These are phyloP conservation scores for Xiphophorus maculatus DNA, from an alignment of 2,113 vertebrate genomes.

Conservation along the genomic window DNA sequence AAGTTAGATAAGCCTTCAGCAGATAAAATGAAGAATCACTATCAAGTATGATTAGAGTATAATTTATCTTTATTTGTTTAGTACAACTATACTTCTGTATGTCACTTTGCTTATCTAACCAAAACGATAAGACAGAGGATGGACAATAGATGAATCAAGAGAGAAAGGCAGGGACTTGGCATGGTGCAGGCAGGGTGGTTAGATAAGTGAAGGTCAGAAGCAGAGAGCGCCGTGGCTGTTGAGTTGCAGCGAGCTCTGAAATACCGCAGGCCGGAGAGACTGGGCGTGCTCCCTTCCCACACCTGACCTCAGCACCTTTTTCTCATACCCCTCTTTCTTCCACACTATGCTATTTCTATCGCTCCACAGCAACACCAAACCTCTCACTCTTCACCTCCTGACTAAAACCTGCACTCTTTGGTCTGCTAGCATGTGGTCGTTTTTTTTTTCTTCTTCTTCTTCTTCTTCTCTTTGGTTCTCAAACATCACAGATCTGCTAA, in stretches of 20 bases:
- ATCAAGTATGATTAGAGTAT: too few species aligned
- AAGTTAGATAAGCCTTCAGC: too few species aligned
- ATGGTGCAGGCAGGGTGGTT: conserved; percentile 46
- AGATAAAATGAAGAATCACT: too few species aligned
- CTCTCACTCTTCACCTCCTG: not conserved
- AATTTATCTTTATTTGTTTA: not conserved
- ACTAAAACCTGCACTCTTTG: not conserved
- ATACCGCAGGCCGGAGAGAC: conserved; percentile 61
- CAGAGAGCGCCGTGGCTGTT: conserved; percentile 36
- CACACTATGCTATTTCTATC: not conserved
- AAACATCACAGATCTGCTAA: not conserved
- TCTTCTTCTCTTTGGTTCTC: not conserved
- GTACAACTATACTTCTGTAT: conserved; percentile 10
- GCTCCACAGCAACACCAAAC: not conserved
- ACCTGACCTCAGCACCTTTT: conserved; percentile 49
- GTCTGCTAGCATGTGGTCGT: not conserved
- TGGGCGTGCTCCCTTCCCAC: conserved; percentile 33
- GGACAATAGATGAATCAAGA: conserved; percentile 27
- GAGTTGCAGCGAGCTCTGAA: conserved; percentile 66
- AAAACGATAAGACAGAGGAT: not conserved
- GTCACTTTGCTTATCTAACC: conserved; percentile 20
- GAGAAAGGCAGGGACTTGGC: conserved; percentile 27
- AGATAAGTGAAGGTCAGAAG: conserved; percentile 68
- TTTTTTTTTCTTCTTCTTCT: not conserved
- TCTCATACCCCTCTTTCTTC: conserved; percentile 2